Base-by-base conservation (phyloP, 2,797 vertebrate genomes). In the Ibycter americanus region DNA sequence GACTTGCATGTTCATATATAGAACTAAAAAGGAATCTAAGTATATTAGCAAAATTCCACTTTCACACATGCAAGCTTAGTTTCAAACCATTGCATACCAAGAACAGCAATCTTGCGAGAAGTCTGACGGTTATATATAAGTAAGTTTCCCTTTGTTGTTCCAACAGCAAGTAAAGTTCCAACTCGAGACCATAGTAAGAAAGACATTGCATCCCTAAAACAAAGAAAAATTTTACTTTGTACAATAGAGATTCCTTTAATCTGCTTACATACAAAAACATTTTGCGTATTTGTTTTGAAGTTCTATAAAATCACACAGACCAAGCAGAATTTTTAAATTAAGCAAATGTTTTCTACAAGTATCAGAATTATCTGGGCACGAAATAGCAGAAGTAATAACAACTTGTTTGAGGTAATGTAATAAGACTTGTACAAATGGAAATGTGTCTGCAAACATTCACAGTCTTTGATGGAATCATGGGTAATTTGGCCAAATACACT, bases 71-170 rank as follows among this genome's bases (percentile, higher is more conserved):
- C 32, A 92, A 77, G 49, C 40, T 62, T 10, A 76, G 31, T 51
- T 95, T 72, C 63, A 91, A 84, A 76, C 9, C 54, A 83, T 23
- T 9, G 83, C 98, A 87, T 98, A 99, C 99, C 99, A 73, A 99
- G 98, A 31, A 99, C 97, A 90, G 99, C 99, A 96, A 99, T 99
- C 97, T 99, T 99, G 97, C 99, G 99, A 94, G 99, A 99, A 17
- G 99, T 99, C 97, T 99, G 99, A 90, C 97, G 99, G 96, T 99
- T 99, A 97, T 99, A 99, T 97, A 99, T 99, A 71, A 99, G 98
- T 91, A 99, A 97, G 96, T 99, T 99, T 98, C 99, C 99, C 96
- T 99, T 99, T 22, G 98, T 96, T 70, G 99, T 99, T 83, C 99
- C 99, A 65, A 99, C 98, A 86, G 99, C 99, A 97, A 99, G 98